These are phyloP conservation scores for Adelognathus sp. DNA, from an alignment of 2,888 invertebrate genomes.

Conservation along the genomic window DNA sequence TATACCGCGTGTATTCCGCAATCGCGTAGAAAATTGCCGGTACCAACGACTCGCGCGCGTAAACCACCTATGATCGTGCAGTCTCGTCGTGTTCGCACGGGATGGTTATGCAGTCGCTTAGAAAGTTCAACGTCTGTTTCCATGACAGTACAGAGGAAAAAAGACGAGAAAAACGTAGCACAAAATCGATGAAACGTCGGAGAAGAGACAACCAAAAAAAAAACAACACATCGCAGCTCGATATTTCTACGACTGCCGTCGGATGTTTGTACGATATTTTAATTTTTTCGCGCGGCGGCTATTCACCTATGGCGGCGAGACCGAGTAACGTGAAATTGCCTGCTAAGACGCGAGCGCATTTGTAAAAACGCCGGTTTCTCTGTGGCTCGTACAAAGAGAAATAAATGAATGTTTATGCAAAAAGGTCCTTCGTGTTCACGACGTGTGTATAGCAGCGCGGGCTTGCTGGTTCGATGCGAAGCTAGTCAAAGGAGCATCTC, in stretches of 20 bases:
- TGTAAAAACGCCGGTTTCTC: too few relatives aligned
- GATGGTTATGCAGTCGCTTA: slow-evolving; percentile 62
- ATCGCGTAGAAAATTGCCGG: slow-evolving; percentile 52
- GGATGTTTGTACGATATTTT: background rate
- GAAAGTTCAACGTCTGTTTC: slow-evolving; percentile 52
- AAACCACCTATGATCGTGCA: slow-evolving; percentile 13
- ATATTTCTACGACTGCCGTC: background rate
- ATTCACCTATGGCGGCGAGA: background rate
- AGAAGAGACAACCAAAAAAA: background rate
- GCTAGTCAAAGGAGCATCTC: slow-evolving; percentile 25
- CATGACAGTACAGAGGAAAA: slow-evolving; percentile 16
- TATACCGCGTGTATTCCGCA: slow-evolving; percentile 36
- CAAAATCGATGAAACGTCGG: background rate
- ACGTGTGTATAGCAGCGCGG: background rate
- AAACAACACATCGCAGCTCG: background rate
- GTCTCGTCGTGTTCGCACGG: slow-evolving; percentile 29
- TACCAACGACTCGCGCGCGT: slow-evolving; percentile 21
- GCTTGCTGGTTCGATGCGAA: background rate
- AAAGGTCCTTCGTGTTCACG: background rate
- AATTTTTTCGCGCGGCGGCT: background rate
- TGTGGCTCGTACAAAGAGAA: background rate
- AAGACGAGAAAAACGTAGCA: slow-evolving; percentile 13
- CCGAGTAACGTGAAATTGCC: background rate
- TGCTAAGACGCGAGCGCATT: too few relatives aligned
- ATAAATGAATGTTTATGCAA: background rate